These are phyloP conservation scores for Chionodraco myersi DNA, from an alignment of 2,113 vertebrate species.

Conservation along the genomic window DNA sequence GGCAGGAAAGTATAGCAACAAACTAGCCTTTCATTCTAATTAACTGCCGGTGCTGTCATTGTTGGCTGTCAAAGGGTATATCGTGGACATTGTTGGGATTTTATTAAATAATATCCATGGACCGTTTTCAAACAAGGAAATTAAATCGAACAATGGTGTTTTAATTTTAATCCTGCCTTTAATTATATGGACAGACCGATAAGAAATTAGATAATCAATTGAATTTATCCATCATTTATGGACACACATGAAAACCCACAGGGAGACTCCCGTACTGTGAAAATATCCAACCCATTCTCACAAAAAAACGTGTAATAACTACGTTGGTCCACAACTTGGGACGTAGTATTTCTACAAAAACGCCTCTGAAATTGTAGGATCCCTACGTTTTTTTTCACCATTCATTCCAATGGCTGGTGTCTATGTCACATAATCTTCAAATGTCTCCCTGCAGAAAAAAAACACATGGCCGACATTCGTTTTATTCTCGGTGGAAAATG, in stretches of 20 bases:
- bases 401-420: too few species aligned
- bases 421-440: too few species aligned
- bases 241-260: too few species aligned
- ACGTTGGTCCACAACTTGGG: too few species aligned
- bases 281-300: background rate
- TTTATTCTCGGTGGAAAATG: too few species aligned
- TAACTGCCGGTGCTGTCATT: background rate
- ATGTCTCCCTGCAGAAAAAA: too few species aligned
- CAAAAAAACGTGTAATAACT: too few species aligned
- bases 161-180: background rate
- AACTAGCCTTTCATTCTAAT: background rate
- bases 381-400: too few species aligned
- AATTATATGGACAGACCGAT: background rate
- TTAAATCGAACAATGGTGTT: conserved; percentile 9
- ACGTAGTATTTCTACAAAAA: too few species aligned
- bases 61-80: background rate
- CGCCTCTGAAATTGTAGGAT: too few species aligned
- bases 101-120: background rate
- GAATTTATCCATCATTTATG: background rate
- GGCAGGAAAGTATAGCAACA: background rate
- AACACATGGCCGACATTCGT: too few species aligned
- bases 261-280: background rate
- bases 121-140: conserved; percentile 25
- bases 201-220: background rate
- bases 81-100: too few species aligned